Conservation (phyloP, 1,140 invertebrate species). For the Aleiodes sp. region DNA sequence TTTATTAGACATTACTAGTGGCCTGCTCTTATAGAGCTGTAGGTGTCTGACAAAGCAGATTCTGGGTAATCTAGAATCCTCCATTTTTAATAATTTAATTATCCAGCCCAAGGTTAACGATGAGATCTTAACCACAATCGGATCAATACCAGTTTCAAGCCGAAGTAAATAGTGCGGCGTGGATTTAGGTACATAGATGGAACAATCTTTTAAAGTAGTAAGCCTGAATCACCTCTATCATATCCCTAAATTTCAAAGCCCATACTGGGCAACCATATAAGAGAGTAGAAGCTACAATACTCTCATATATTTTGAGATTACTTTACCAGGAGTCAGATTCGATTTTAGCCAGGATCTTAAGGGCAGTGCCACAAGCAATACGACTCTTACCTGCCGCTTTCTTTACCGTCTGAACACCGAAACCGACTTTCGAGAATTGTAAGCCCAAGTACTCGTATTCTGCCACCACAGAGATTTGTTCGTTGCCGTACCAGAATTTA, state of each 20-base stretch:
- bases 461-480: background rate
- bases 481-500: background rate
- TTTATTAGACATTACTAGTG: background rate
- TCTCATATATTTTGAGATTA: slow-evolving; percentile 20
- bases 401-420: no score
- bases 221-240: slow-evolving; percentile 1
- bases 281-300: slow-evolving; percentile 17
- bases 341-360: background rate
- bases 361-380: background rate
- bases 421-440: no score
- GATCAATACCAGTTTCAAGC: slow-evolving; percentile 12
- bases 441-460: background rate
- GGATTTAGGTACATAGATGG: slow-evolving; percentile 13
- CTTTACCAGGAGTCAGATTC: slow-evolving; percentile 26
- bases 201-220: slow-evolving; percentile 28
- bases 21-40: background rate
- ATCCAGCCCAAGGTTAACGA: slow-evolving; percentile 20
- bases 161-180: slow-evolving; percentile 22
- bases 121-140: background rate
- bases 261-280: slow-evolving; percentile 27
- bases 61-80: background rate
- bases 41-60: background rate
- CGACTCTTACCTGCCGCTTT: slow-evolving; percentile 13
- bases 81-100: slow-evolving; percentile 23
- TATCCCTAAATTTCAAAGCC: slow-evolving; percentile 21